phyloP scores from a whole-genome alignment of 2,888 invertebrate genomes.

The Laspeyria flexula region DNA sequence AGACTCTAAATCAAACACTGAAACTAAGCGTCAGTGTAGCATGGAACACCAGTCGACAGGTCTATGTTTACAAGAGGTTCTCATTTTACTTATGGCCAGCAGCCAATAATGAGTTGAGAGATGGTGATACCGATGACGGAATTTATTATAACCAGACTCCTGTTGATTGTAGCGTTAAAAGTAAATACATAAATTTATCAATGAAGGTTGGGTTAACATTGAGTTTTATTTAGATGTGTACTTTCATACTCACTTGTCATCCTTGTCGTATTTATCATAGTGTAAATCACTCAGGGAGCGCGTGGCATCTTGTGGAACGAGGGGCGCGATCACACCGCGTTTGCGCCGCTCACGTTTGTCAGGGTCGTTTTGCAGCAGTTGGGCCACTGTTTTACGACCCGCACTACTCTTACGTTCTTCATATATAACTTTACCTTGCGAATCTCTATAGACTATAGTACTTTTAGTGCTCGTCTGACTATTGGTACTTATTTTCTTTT shows the following conservation, averaged over 20 bases:
- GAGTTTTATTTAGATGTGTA: not conserved
- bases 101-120: no score
- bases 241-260: slow-evolving; percentile 76
- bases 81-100: no score
- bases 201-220: not conserved
- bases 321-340: slow-evolving; percentile 85
- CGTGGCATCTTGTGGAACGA: slow-evolving; percentile 71
- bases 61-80: no score
- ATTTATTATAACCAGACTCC: no score
- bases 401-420: slow-evolving; percentile 65
- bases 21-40: no score
- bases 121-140: no score
- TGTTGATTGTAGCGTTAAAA: no score
- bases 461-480: slow-evolving; percentile 44
- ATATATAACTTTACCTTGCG: slow-evolving; percentile 52
- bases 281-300: slow-evolving; percentile 72
- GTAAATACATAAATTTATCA: not conserved
- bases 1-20: no score
- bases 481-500: not conserved
- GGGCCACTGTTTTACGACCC: slow-evolving; percentile 70
- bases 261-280: slow-evolving; percentile 85
- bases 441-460: slow-evolving; percentile 58
- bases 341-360: slow-evolving; percentile 62
- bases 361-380: slow-evolving; percentile 63
- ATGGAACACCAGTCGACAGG: no score